These are phyloP conservation scores for Promerops cafer DNA, from an alignment of 2,113 vertebrate species.

Conservation along the genomic window DNA sequence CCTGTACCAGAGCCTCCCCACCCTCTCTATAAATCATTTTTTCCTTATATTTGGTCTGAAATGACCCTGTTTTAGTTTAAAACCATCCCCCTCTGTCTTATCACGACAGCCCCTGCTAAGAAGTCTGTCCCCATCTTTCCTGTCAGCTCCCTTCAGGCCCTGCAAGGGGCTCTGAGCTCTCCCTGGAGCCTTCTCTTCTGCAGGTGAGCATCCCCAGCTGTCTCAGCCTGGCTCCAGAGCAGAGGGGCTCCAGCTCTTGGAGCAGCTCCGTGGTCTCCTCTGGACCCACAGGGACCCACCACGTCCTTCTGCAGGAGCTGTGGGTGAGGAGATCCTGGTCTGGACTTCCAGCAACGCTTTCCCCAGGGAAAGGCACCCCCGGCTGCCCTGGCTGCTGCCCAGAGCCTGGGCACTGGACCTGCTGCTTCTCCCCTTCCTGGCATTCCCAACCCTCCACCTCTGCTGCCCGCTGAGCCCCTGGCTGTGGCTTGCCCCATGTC, in stretches of 20 bases:
- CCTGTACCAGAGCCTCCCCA: background rate
- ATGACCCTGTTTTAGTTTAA: background rate
- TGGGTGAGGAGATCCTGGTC: background rate
- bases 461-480: background rate
- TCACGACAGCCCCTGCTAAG: rapidly evolving
- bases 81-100: background rate
- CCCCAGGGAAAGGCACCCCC: background rate
- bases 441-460: background rate
- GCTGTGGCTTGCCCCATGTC: rapidly evolving
- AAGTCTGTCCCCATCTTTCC: background rate
- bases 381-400: background rate
- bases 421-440: background rate
- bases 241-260: background rate
- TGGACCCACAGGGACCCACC: background rate
- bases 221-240: background rate
- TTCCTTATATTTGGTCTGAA: background rate
- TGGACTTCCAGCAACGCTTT: rapidly evolving
- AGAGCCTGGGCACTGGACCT: background rate
- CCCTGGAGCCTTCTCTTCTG: background rate
- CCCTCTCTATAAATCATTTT: background rate
- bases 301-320: background rate
- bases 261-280: rapidly evolving
- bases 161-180: background rate
- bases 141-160: no score
- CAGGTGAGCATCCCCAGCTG: background rate